Evolutionary conservation across 1,140 invertebrate species (phyloP), one percentile per base, ranked within the genome.

Genomic region (Eupeodes corollae): DNA sequence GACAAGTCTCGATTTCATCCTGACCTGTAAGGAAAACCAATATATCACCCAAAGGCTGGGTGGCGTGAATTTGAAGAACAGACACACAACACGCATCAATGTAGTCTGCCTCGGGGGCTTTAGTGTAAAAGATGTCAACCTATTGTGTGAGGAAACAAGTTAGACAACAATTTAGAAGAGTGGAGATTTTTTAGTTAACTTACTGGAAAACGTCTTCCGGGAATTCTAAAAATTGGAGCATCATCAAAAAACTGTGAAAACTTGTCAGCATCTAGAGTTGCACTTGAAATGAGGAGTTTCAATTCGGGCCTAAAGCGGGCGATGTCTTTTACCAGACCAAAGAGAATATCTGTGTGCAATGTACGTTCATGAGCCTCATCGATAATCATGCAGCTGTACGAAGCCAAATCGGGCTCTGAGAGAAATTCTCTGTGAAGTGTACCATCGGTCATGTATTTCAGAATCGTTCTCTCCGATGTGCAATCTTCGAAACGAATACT

Each of bases 391-490:
- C 98, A 94, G 75, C 88, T 94, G 68, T 97, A 98, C 2, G 84
- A 83, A 35, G 81, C 83, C 19, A 99, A 73, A 75, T 98, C 94
- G 1, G 95, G 95, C 70, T 99, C 96, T 47, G 89, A 88, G 2
- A 99, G 74, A 71, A 98, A 99, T 73, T 99, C 97, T 62, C 96
- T 75, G 42, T 99, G 84, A 39, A 99, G 68, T 60, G 97, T 99
- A 63, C 97, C 97, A 73, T 99, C 97, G 37, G 97, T 99, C 95
- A 99, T 98, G 59, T 99, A 99, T 72, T 99, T 99, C n/a, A 99
- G 82, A 40, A 96, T 73, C 10, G 97, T 99, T 67, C 91, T 84
- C 48, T 92, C 82, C 13, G 90, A 95, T 3, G 95, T 97, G 57
- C 96, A 99, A 71, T 99, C 96, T 77, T 99, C 97, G 76, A 99